Evolutionary conservation across 2,797 vertebrate genomes (phyloP).

Genomic region (Scolopax rusticola): DNA sequence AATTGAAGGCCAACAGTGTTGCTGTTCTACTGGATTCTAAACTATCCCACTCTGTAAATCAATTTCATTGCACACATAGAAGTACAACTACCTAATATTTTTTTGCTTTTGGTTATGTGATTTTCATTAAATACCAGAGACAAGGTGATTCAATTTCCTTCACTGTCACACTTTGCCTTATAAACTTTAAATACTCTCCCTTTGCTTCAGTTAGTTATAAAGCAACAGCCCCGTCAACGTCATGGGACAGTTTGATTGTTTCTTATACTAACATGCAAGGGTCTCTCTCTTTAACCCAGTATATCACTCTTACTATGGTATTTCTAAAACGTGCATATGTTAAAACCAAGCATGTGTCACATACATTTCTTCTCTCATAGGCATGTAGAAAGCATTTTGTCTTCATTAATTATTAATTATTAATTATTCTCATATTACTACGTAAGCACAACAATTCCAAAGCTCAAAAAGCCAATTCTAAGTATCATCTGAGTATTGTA

Average conservation of each 20-base stretch:
- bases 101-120: not conserved
- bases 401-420: not conserved
- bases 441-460: not conserved
- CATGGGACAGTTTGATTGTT: not conserved
- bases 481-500: not conserved
- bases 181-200: not conserved
- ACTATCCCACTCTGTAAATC: rapidly evolving
- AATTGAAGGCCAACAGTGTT: not conserved
- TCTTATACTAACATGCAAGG: not conserved
- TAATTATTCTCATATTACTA: not conserved
- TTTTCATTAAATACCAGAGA: not conserved
- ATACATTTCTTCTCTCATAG: not conserved
- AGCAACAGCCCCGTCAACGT: not conserved
- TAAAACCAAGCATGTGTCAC: not conserved
- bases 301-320: not conserved
- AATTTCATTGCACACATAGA: not conserved
- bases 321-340: not conserved
- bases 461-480: not conserved
- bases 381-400: not conserved
- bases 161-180: not conserved
- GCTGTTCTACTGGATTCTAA: not conserved
- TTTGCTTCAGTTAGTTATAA: not conserved
- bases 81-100: not conserved
- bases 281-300: not conserved
- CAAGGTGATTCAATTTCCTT: not conserved